These are phyloP conservation scores for Anabas testudineus DNA, from an alignment of 2,797 vertebrate genomes.

Conservation along the genomic window DNA sequence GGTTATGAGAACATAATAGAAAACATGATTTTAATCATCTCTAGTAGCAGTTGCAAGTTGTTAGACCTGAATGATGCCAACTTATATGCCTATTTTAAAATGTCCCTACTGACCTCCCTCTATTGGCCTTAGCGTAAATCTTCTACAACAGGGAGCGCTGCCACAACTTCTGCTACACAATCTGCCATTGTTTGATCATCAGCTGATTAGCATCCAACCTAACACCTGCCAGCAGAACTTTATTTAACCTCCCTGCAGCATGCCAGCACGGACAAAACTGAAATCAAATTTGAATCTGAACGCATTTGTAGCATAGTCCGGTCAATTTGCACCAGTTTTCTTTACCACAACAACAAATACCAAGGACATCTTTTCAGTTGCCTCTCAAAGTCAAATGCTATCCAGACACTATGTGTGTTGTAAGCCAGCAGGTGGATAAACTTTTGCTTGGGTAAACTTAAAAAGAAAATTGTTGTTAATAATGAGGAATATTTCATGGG, in stretches of 20 bases:
- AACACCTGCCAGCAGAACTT: conserved; percentile 45
- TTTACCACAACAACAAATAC: neutral
- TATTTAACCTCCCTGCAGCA: conserved; percentile 32
- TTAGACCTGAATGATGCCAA: conserved; percentile 18
- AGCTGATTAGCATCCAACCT: conserved; percentile 50
- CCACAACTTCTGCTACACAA: conserved; percentile 42
- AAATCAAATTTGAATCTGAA: conserved; percentile 20
- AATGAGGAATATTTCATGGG: too few relatives aligned
- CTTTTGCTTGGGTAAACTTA: too few relatives aligned
- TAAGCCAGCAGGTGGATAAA: too few relatives aligned
- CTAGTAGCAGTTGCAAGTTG: neutral
- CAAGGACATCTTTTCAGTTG: neutral
- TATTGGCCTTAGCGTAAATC: conserved; percentile 19
- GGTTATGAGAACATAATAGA: neutral
- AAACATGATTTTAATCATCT: conserved; percentile 15
- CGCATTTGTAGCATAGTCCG: neutral
- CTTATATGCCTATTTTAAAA: conserved; percentile 7
- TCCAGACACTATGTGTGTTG: too few relatives aligned
- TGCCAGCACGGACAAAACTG: conserved; percentile 18
- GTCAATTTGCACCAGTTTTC: too few relatives aligned
- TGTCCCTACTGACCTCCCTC: conserved; percentile 31
- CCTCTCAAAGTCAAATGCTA: neutral
- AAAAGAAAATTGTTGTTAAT: too few relatives aligned
- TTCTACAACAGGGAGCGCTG: conserved; percentile 20
- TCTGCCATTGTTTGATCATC: conserved; percentile 52